These are phyloP conservation scores for Atherinosoma microstoma DNA, from an alignment of 2,797 vertebrate species.

Conservation along the genomic window DNA sequence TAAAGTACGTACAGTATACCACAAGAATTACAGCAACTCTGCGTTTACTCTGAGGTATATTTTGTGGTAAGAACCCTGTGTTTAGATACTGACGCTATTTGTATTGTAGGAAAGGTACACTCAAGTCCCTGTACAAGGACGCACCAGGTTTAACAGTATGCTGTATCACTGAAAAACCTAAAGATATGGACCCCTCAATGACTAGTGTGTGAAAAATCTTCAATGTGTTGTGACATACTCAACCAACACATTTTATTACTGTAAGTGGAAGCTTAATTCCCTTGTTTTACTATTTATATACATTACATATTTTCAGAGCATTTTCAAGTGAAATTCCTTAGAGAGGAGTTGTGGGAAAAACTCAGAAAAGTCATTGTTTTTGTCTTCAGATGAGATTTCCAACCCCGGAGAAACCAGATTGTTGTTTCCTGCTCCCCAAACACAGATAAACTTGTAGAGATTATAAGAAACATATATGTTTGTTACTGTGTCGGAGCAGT, in stretches of 20 bases:
- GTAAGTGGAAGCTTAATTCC: constrained; percentile 77
- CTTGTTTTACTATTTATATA: constrained; percentile 82
- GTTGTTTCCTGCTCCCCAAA: constrained; percentile 55
- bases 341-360: constrained; percentile 59
- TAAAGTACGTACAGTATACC: constrained; percentile 83
- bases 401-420: constrained; percentile 52
- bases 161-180: constrained; percentile 79
- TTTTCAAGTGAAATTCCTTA: constrained; percentile 77
- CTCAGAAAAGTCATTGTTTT: constrained; percentile 72
- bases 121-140: constrained; percentile 70
- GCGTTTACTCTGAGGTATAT: constrained; percentile 88
- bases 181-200: constrained; percentile 77
- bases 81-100: constrained; percentile 84
- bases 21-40: constrained; percentile 84
- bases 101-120: constrained; percentile 84
- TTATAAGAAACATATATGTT: constrained; percentile 69
- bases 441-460: constrained; percentile 56
- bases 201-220: constrained; percentile 76
- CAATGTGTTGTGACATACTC: constrained; percentile 76
- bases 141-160: constrained; percentile 82
- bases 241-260: constrained; percentile 80
- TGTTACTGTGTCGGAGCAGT: constrained; percentile 45
- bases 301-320: constrained; percentile 80
- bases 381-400: constrained; percentile 63
- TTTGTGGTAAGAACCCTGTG: constrained; percentile 87